Base-by-base conservation (phyloP, 2,113 vertebrate species). In the Dryoscopus gambensis region DNA sequence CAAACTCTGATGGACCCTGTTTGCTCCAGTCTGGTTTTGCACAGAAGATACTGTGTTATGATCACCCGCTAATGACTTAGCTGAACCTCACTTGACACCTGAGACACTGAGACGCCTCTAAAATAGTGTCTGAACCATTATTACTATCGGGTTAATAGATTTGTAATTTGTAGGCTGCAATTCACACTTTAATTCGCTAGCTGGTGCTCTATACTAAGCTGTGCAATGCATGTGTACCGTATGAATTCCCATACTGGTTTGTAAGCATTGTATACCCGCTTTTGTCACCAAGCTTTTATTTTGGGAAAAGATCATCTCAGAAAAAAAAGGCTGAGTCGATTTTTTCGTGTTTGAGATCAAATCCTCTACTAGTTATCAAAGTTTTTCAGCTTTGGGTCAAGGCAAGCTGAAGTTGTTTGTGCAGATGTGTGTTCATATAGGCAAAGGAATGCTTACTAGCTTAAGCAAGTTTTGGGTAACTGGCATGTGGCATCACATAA, bases 131-230 rank as follows among this genome's bases (percentile, higher is more conserved):
- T 70, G 60, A 78, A 64, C 11, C 8, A 37, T 53, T 76, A n/a
- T 50, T 33, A 42, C 23, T 10, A 21, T 30, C 22, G 5, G 7
- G 6, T n/a, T 80, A 33, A 24, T 25, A n/a, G 21, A 42, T 42
- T 17, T 85, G 24, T 28, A 20, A 28, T 49, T n/a, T 52, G 24
- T 47, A 67, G 78, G 40, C 2, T 50, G 71, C 56, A 95, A 17
- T 93, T 90, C 60, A 33, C 78, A 21, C 15, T 78, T 86, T 70
- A 63, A 39, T 49, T 47, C 95, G 13, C 82, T 94, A 96, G 93
- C 76, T 90, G 85, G 90, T 93, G 95, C 85, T 93, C 85, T 81
- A 3, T 0, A 3, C 60, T 86, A 96, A 92, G 49, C n/a, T 39
- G 50, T 88, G 44, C 13, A 10, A 28, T n/a, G 25, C 16, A 15